Conservation (phyloP, 2,888 invertebrate species). For the Pyrrhia umbra region DNA sequence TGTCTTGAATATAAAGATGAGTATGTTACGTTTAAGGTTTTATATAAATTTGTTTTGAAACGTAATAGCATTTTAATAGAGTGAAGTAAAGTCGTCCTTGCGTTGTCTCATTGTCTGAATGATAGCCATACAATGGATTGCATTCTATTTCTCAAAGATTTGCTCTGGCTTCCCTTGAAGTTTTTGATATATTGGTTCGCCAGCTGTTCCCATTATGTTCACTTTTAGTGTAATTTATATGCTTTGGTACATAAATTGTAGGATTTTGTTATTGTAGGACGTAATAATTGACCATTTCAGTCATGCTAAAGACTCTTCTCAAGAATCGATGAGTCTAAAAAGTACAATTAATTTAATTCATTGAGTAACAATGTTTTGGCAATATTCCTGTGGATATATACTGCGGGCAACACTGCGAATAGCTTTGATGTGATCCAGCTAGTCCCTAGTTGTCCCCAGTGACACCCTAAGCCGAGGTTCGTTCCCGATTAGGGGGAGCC, state of each 20-base stretch:
- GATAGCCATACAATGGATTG: constrained; percentile 81
- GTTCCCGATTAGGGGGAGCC: too few relatives aligned
- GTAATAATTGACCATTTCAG: not conserved
- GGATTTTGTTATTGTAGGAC: not conserved
- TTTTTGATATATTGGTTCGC: constrained; percentile 55
- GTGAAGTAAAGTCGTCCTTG: constrained; percentile 87
- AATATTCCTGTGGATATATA: too few relatives aligned
- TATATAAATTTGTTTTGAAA: constrained; percentile 50
- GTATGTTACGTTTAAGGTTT: not conserved
- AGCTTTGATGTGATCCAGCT: too few relatives aligned
- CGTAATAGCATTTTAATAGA: constrained; percentile 86
- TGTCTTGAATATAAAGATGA: not conserved
- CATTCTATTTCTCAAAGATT: constrained; percentile 75
- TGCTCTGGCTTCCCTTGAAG: constrained; percentile 66
- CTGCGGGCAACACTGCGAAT: too few relatives aligned
- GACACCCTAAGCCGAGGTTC: too few relatives aligned
- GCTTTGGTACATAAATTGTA: constrained; percentile 28
- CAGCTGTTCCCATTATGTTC: constrained; percentile 53
- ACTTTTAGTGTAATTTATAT: constrained; percentile 7
- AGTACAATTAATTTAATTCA: too few relatives aligned
- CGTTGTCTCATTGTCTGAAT: constrained; percentile 85
- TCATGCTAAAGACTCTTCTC: not conserved
- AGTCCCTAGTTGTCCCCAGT: too few relatives aligned
- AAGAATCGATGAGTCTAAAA: too few relatives aligned
- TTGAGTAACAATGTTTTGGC: too few relatives aligned